Evolutionary conservation across 1,140 invertebrate genomes (phyloP), one percentile per base, ranked within the genome.

Genomic region (Leucophenga varia): DNA sequence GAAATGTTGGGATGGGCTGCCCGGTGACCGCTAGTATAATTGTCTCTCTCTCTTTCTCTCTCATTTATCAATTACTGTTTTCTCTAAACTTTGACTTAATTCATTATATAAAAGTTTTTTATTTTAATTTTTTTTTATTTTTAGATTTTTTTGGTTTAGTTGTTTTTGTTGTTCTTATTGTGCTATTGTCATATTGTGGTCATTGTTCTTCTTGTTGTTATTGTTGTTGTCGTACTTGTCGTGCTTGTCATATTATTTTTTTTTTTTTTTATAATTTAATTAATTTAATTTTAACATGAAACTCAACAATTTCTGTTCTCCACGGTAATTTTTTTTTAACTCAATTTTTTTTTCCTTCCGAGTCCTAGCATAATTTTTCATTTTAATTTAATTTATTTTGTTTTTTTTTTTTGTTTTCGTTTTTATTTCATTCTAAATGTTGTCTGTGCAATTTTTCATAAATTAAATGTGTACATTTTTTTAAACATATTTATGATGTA

Each of bases 1-100:
- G 63, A 72, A 72, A 75, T 74, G 72, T 75, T 75, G 72, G 72
- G 72, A 75, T 75, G 72, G 72, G 72, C 72, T 75, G 72, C 72
- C 72, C 72, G 72, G 68, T 74, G 71, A 74, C 70, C 70, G 70
- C 70, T 73, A 70, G 65, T 68, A 68, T 68, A 69, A 68, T 69
- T 68, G 60, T 65, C 61, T 14, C 10, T 19, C 12, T 37, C 3
- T 17, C 12, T 17, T 18, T 37, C 12, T 17, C 18, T 37, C 17
- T 68, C 60, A 70, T 69, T 70, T 67, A 65, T 65, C 63, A 67
- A 67, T 67, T 68, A 68, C 60, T 68, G 61, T 63, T 47, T 57
- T n/a, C n/a, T n/a, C 59, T 49, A 47, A 47, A 45, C 47, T 56
- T 49, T 52, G 48, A 52, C 37, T 38, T 38, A 18, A 38, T 38